Evolutionary conservation across 2,888 invertebrate species (phyloP).

Genomic region (Corbicula japonica): DNA sequence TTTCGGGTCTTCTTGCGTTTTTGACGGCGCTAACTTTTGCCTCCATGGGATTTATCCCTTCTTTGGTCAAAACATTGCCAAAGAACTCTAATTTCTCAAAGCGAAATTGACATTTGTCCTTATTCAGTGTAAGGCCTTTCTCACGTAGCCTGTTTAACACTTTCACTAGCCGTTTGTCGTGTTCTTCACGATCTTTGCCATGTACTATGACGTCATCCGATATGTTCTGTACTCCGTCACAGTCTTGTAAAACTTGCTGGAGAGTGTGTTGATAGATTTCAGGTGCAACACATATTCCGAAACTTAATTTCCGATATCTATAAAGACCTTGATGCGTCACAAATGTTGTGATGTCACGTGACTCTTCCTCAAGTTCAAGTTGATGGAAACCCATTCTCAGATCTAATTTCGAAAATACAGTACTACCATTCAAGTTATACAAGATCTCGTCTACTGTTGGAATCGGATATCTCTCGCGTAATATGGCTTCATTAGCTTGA

Average conservation of each 20-base stretch:
- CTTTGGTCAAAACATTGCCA: constrained; percentile 45
- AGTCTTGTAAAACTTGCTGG: constrained; percentile 37
- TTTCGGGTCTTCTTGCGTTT: constrained; percentile 43
- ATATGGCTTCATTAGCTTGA: constrained; percentile 53
- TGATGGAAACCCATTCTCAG: constrained; percentile 50
- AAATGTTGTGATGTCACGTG: constrained; percentile 54
- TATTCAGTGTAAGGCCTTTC: constrained; percentile 62
- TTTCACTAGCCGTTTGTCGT: constrained; percentile 45
- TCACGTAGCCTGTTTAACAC: constrained; percentile 52
- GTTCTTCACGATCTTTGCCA: constrained; percentile 55
- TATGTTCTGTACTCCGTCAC: constrained; percentile 52
- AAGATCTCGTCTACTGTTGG: constrained; percentile 59
- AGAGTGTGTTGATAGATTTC: constrained; percentile 61
- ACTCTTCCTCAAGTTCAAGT: constrained; percentile 28
- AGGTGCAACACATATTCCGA: constrained; percentile 51
- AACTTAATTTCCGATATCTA: constrained; percentile 47
- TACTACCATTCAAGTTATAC: constrained; percentile 55
- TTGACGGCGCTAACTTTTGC: constrained; percentile 47
- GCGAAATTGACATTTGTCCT: constrained; percentile 65
- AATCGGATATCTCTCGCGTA: constrained; percentile 51
- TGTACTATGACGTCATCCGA: constrained; percentile 65
- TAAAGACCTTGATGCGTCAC: constrained; percentile 57
- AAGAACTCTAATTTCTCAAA: constrained; percentile 55
- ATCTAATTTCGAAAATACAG: constrained; percentile 63
- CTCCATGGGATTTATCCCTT: constrained; percentile 46